These are phyloP conservation scores for Chelonoidis abingdonii DNA, from an alignment of 2,113 vertebrate genomes.

Conservation along the genomic window DNA sequence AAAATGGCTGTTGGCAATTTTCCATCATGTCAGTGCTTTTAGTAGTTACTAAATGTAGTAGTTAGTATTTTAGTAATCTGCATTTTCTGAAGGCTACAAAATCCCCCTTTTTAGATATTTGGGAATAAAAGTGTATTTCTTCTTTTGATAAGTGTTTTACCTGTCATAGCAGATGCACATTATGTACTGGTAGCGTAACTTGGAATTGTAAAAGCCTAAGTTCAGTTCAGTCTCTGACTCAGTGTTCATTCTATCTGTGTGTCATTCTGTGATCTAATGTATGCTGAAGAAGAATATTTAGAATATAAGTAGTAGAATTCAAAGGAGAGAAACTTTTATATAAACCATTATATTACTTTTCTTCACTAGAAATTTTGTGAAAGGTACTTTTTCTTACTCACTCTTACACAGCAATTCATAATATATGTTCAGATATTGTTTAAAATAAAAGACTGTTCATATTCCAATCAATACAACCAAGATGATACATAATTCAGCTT, in stretches of 20 bases:
- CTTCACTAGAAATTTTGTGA: conserved; percentile 28
- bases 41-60: conserved; percentile 40
- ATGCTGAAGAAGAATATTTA: conserved; percentile 44
- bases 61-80: conserved; percentile 60
- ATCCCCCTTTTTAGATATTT: conserved; percentile 17
- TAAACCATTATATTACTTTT: conserved; percentile 20
- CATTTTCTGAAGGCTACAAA: conserved; percentile 25
- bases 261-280: conserved; percentile 21
- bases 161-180: not conserved
- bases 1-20: conserved; percentile 78
- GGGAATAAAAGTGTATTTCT: conserved; percentile 39
- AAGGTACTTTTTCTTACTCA: conserved; percentile 19
- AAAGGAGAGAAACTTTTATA: not conserved
- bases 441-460: conserved; percentile 52
- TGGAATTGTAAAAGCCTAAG: conserved; percentile 8
- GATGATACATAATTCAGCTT: conserved; percentile 57
- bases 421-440: conserved; percentile 40
- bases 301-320: conserved; percentile 4
- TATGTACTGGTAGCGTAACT: not conserved
- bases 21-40: conserved; percentile 64
- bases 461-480: conserved; percentile 40
- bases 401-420: conserved; percentile 50
- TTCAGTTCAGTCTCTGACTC: not conserved
- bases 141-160: not conserved
- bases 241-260: conserved; percentile 12